These are phyloP conservation scores for Thelaira solivaga DNA, from an alignment of 2,888 invertebrate species.

Conservation along the genomic window DNA sequence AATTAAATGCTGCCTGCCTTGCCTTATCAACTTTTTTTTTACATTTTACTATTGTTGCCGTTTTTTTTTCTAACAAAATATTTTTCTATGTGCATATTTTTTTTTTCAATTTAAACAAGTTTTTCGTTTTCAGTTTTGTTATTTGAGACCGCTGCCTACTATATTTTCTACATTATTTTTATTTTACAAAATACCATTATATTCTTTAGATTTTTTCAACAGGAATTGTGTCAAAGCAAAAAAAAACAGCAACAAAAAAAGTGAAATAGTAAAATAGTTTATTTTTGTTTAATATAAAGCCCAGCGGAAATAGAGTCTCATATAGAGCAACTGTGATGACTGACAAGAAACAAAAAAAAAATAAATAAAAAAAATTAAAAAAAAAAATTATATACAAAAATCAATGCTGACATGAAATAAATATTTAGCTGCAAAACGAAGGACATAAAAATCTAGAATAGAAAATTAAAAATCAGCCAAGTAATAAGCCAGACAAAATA, in stretches of 20 bases:
- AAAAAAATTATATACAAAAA: slow-evolving; percentile 5
- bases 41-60: slow-evolving; percentile 3
- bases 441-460: background rate
- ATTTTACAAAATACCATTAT: slow-evolving; percentile 30
- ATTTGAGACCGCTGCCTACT: slow-evolving; percentile 12
- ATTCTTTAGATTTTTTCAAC: slow-evolving; percentile 7
- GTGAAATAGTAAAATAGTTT: slow-evolving; percentile 37
- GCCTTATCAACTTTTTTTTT: too few species aligned
- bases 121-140: slow-evolving; percentile 11
- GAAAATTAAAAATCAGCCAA: background rate
- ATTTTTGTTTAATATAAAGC: slow-evolving; percentile 43
- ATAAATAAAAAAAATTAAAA: background rate
- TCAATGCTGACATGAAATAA: slow-evolving; percentile 35
- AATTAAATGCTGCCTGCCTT: too few species aligned
- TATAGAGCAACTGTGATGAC: too few species aligned
- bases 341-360: slow-evolving; percentile 24
- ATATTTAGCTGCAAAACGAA: slow-evolving; percentile 7
- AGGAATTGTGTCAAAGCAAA: slow-evolving; percentile 48
- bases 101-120: background rate
- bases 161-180: slow-evolving; percentile 27
- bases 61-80: slow-evolving; percentile 40
- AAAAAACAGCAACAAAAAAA: slow-evolving; percentile 15
- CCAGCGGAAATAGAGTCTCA: slow-evolving; percentile 41
- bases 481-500: background rate
- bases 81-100: background rate